These are phyloP conservation scores for Reinhardtius hippoglossoides DNA, from an alignment of 2,113 vertebrate genomes.

Conservation along the genomic window DNA sequence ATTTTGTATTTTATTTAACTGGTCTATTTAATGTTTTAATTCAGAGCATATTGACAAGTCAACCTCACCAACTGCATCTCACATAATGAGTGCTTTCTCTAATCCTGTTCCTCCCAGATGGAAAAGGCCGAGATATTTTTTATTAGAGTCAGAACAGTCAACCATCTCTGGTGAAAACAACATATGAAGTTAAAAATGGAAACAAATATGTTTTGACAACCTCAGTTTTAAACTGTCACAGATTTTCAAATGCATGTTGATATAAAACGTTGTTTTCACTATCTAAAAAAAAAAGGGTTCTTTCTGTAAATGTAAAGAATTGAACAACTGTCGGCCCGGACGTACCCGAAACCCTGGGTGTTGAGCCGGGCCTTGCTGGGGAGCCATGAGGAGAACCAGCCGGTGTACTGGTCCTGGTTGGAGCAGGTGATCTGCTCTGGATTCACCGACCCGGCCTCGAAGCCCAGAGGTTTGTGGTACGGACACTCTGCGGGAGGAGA, in stretches of 20 bases:
- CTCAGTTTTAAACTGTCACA: too few relatives aligned
- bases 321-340: not conserved
- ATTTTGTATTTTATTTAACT: not conserved
- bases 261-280: not conserved
- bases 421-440: slow-evolving; percentile 95
- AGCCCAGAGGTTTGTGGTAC: slow-evolving; percentile 94
- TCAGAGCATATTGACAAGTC: not conserved
- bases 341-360: slow-evolving; percentile 95
- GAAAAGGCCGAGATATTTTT: too few relatives aligned
- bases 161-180: not conserved
- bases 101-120: slow-evolving; percentile 27
- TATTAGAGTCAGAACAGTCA: not conserved
- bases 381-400: slow-evolving; percentile 97
- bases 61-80: not conserved
- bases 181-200: not conserved
- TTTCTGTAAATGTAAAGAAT: not conserved
- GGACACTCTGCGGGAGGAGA: slow-evolving; percentile 88
- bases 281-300: too few relatives aligned
- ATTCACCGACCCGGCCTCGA: slow-evolving; percentile 91
- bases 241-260: not conserved
- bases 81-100: not conserved
- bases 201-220: not conserved
- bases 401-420: slow-evolving; percentile 93
- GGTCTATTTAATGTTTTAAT: not conserved
- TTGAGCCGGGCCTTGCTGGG: slow-evolving; percentile 94